Percentiles rank a stretch among this genome's conserved stretches.
phyloP scores from a whole-genome alignment of 2,888 invertebrate species.

The Acrobasis suavella region DNA sequence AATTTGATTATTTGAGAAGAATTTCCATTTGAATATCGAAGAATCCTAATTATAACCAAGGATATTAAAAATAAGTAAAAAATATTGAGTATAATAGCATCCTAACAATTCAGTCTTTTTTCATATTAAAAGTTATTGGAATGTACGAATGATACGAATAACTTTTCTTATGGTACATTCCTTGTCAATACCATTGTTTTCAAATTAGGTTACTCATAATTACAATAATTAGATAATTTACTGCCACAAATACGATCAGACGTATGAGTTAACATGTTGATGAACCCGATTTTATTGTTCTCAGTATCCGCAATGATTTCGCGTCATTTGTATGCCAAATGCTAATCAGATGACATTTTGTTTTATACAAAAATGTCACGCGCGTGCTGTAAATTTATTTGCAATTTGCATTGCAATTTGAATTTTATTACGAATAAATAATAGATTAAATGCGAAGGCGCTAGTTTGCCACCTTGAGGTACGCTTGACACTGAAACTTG shows the following conservation, averaged over 20 bases:
- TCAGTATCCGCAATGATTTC: constrained; percentile 43
- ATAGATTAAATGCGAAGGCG: background rate
- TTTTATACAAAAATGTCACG: constrained; percentile 31
- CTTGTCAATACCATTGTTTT: background rate
- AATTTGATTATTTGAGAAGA: too few species aligned
- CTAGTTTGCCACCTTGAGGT: background rate
- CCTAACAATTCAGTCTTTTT: too few species aligned
- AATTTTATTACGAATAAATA: background rate
- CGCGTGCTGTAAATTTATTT: constrained; percentile 1
- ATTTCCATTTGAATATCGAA: too few species aligned
- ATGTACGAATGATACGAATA: too few species aligned
- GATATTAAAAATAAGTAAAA: too few species aligned
- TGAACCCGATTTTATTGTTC: constrained; percentile 51
- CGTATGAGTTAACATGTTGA: constrained; percentile 41
- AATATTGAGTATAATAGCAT: too few species aligned
- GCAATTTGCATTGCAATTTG: constrained; percentile 6
- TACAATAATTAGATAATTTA: background rate
- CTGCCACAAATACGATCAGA: background rate
- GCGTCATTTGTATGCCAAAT: constrained; percentile 35
- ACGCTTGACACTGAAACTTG: too few species aligned
- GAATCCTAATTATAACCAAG: too few species aligned
- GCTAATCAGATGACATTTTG: constrained; percentile 37
- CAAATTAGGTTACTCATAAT: background rate
- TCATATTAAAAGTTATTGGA: too few species aligned
- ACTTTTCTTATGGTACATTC: too few species aligned